Conservation (phyloP, 2,797 vertebrate genomes). For the Gallinago stenura region DNA sequence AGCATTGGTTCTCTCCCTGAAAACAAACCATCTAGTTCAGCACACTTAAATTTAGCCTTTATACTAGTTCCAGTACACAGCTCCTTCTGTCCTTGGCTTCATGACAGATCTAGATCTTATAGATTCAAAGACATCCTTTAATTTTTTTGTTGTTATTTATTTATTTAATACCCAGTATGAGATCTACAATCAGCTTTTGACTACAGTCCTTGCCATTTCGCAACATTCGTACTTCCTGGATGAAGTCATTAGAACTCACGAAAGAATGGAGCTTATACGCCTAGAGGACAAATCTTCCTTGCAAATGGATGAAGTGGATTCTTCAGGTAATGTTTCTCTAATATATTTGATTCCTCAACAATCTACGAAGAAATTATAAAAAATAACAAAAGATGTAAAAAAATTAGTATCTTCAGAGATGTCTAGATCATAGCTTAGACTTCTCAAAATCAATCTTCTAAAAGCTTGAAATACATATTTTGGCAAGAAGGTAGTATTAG, state of each 20-base stretch:
- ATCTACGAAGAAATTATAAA: neutral
- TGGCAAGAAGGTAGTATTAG: neutral
- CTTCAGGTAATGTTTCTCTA: neutral
- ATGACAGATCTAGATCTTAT: neutral
- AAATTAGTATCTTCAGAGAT: neutral
- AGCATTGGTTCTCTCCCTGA: neutral
- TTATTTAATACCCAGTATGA: neutral
- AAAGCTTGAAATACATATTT: neutral
- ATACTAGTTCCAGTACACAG: neutral
- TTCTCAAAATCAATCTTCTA: neutral
- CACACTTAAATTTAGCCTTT: neutral
- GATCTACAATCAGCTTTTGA: neutral
- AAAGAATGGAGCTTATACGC: neutral
- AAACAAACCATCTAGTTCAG: neutral
- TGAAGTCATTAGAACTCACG: neutral
- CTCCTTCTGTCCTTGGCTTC: neutral
- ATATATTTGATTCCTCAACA: neutral
- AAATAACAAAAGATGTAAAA: neutral
- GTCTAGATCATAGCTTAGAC: neutral
- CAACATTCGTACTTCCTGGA: neutral
- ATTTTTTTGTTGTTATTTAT: neutral
- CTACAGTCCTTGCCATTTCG: neutral
- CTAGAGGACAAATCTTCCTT: neutral
- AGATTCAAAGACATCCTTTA: neutral
- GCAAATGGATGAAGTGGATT: neutral